These are phyloP conservation scores for Polymixis lichenea DNA, from an alignment of 2,888 invertebrate genomes.

Conservation along the genomic window DNA sequence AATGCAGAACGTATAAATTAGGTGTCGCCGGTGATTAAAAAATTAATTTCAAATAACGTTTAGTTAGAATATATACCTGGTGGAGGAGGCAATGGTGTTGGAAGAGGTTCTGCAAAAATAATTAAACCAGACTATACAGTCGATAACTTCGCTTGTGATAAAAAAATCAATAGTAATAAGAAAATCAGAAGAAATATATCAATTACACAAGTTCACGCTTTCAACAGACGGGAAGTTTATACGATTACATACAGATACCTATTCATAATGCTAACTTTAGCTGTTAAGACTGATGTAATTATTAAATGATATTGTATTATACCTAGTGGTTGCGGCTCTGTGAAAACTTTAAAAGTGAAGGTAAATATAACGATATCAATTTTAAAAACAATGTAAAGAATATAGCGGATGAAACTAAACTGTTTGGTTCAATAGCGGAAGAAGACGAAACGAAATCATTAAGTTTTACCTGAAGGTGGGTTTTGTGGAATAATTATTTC, in stretches of 20 bases:
- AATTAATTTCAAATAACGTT: neutral
- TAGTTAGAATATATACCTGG: constrained; percentile 23
- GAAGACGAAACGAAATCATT: neutral
- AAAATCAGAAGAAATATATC: neutral
- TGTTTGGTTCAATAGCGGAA: neutral
- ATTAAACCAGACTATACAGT: neutral
- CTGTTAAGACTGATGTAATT: neutral
- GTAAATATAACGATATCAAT: neutral
- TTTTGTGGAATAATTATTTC: neutral
- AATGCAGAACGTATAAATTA: constrained; percentile 22
- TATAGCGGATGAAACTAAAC: neutral
- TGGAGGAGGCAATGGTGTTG: neutral
- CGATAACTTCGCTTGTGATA: neutral
- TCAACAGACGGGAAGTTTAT: neutral
- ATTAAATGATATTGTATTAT: neutral
- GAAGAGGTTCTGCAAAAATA: constrained; percentile 16
- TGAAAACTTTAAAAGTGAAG: neutral
- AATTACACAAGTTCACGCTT: neutral
- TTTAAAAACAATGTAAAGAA: neutral
- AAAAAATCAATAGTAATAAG: too few relatives aligned
- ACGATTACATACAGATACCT: neutral
- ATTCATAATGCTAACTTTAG: neutral
- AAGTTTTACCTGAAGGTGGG: neutral
- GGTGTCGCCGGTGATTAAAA: neutral
- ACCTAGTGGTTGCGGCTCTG: constrained; percentile 3